These are phyloP conservation scores for Melanitta fusca DNA, from an alignment of 2,797 vertebrate genomes.

Conservation along the genomic window DNA sequence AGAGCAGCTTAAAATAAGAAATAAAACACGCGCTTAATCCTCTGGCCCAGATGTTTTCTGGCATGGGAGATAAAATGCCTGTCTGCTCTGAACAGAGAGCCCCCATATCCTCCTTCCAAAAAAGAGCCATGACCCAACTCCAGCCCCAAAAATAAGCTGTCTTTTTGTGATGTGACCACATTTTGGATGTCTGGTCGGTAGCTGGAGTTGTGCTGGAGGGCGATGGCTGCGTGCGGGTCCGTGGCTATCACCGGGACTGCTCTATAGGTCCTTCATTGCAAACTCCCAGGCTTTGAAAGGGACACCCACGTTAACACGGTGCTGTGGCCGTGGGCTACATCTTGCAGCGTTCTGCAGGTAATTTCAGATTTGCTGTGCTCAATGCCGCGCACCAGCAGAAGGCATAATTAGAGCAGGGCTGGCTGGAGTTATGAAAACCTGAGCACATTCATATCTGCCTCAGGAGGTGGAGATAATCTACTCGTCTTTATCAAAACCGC, in stretches of 20 bases:
- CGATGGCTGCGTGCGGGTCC: not conserved
- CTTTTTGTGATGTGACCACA: not conserved
- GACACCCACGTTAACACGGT: accelerated
- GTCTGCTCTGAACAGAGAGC: not conserved
- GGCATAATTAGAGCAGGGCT: not conserved
- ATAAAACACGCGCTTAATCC: not conserved
- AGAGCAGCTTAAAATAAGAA: conserved; percentile 24
- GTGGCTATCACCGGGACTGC: not conserved
- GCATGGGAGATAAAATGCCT: not conserved
- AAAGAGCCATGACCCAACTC: not conserved
- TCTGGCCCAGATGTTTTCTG: not conserved
- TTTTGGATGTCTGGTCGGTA: not conserved
- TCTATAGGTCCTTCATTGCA: not conserved
- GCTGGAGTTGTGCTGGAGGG: not conserved
- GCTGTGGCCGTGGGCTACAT: not conserved
- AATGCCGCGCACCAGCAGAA: accelerated
- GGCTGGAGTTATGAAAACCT: not conserved
- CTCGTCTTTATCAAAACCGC: not conserved
- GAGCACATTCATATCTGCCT: not conserved
- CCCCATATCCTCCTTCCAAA: not conserved
- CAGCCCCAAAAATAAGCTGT: not conserved
- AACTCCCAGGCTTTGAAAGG: not conserved
- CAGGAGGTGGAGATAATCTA: not conserved
- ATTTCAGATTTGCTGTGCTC: not conserved
- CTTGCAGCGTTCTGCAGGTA: not conserved